phyloP scores from a whole-genome alignment of 2,113 vertebrate genomes.

The Oreamnos americanus region DNA sequence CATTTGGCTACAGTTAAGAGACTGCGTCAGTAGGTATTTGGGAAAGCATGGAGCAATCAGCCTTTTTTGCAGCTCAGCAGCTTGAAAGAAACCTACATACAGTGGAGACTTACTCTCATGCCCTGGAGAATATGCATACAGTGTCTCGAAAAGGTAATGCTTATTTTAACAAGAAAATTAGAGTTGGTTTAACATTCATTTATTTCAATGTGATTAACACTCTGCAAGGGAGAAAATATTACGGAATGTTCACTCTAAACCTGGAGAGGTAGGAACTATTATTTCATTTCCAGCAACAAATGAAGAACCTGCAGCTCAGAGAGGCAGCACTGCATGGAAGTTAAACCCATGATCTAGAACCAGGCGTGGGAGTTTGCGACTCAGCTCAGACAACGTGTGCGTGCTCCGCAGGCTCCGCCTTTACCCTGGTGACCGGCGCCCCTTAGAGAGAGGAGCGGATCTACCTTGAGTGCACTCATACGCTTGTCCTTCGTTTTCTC shows the following conservation, averaged over 20 bases:
- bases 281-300: background rate
- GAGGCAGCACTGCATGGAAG: background rate
- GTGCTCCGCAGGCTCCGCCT: background rate
- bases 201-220: background rate
- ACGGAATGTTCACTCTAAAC: background rate
- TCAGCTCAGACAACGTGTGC: accelerated
- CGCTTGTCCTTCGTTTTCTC: background rate
- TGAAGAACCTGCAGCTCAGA: background rate
- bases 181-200: background rate
- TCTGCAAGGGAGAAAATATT: background rate
- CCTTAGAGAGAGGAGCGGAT: background rate
- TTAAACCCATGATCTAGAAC: background rate
- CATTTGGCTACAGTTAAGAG: background rate
- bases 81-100: background rate
- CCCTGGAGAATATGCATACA: background rate
- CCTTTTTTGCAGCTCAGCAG: background rate
- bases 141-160: background rate
- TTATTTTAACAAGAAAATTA: background rate
- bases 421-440: background rate
- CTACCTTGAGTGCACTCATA: background rate
- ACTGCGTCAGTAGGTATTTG: background rate
- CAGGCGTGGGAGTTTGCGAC: background rate
- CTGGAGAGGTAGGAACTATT: background rate
- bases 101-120: background rate
- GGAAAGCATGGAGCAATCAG: background rate